These are phyloP conservation scores for Phengaris arion DNA, from an alignment of 2,888 invertebrate species.

Conservation along the genomic window DNA sequence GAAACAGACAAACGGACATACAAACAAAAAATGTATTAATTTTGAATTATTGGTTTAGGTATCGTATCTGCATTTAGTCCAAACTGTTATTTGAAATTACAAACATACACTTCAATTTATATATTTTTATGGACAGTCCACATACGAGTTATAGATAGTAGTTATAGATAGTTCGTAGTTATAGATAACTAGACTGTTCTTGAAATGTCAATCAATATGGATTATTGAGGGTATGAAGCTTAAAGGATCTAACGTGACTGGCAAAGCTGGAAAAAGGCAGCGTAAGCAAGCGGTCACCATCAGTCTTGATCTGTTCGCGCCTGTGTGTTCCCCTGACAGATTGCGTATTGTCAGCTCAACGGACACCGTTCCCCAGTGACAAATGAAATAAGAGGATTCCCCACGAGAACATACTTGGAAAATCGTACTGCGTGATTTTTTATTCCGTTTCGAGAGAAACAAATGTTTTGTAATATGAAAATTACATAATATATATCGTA, in stretches of 20 bases:
- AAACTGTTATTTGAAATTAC: too few relatives aligned
- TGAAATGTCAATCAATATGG: slow-evolving; percentile 3
- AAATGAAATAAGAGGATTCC: slow-evolving; percentile 74
- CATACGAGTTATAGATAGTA: background rate
- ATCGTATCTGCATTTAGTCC: too few relatives aligned
- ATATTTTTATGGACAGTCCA: background rate
- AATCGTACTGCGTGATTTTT: slow-evolving; percentile 46
- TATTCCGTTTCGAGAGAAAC: too few relatives aligned
- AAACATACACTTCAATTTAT: too few relatives aligned
- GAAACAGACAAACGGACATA: too few relatives aligned
- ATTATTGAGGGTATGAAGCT: slow-evolving; percentile 15
- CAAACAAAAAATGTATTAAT: too few relatives aligned
- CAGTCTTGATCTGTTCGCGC: slow-evolving; percentile 52
- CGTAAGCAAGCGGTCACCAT: slow-evolving; percentile 51
- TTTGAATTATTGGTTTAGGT: too few relatives aligned
- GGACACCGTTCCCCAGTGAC: slow-evolving; percentile 59
- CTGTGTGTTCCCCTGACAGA: slow-evolving; percentile 49
- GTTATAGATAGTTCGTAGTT: background rate
- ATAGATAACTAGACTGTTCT: background rate
- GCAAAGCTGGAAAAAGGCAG: slow-evolving; percentile 44
- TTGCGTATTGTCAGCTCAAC: slow-evolving; percentile 61
- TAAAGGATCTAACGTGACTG: slow-evolving; percentile 1
- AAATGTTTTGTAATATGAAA: too few relatives aligned
- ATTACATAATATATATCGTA: too few relatives aligned
- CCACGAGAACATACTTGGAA: slow-evolving; percentile 52